phyloP scores from a whole-genome alignment of 2,888 invertebrate genomes.

The Nomada hirtipes region DNA sequence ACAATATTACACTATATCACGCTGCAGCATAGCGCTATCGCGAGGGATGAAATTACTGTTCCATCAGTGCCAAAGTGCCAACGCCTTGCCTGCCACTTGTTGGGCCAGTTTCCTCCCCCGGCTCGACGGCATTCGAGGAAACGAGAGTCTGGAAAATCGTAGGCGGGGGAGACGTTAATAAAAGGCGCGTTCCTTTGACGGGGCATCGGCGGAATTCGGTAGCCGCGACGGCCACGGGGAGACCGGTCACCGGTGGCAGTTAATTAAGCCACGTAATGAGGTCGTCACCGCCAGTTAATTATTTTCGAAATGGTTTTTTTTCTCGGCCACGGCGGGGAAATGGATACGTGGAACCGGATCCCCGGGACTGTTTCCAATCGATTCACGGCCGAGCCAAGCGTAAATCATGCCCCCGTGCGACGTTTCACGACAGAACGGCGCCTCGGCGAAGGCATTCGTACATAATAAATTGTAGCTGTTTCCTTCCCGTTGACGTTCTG shows the following conservation, averaged over 20 bases:
- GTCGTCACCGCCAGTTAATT: slow-evolving; percentile 77
- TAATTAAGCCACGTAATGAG: slow-evolving; percentile 78
- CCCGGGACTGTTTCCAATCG: slow-evolving; percentile 62
- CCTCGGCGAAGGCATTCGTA: background rate
- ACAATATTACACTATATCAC: too few species aligned
- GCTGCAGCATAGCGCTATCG: too few species aligned
- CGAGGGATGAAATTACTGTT: too few species aligned
- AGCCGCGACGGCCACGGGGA: slow-evolving; percentile 6
- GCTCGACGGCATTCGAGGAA: background rate
- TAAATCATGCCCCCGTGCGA: slow-evolving; percentile 58
- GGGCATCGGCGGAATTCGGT: slow-evolving; percentile 37
- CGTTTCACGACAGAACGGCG: background rate
- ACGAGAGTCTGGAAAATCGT: background rate
- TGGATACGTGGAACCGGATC: slow-evolving; percentile 69
- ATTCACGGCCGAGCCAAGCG: slow-evolving; percentile 60
- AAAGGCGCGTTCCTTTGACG: background rate
- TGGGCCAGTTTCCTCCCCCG: too few species aligned
- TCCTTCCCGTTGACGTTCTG: too few species aligned
- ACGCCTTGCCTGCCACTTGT: too few species aligned
- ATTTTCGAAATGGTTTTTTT: slow-evolving; percentile 62
- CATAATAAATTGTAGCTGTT: background rate
- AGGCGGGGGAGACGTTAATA: too few species aligned
- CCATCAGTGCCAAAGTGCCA: too few species aligned
- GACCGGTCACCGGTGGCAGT: slow-evolving; percentile 64
- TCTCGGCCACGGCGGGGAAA: slow-evolving; percentile 55